Conservation (phyloP, 2,888 invertebrate genomes). For the Hypercompe scribonia region DNA sequence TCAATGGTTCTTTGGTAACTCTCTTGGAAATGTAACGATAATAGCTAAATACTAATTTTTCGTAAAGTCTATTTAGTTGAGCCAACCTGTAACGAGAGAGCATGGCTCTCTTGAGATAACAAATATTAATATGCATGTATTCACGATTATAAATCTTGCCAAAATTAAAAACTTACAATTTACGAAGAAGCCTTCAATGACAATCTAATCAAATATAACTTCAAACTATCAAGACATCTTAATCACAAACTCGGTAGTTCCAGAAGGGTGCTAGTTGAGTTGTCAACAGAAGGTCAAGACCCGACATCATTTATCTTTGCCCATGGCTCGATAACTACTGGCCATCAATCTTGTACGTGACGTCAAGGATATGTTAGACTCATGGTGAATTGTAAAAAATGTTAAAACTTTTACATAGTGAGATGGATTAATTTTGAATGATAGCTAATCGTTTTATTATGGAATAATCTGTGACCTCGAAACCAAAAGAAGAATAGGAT, state of each 20-base stretch:
- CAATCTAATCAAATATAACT: neutral
- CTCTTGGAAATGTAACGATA: no score
- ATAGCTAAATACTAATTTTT: no score
- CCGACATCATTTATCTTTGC: conserved; percentile 34
- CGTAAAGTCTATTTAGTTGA: no score
- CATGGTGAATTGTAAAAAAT: conserved; percentile 16
- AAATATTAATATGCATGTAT: no score
- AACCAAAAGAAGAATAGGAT: no score
- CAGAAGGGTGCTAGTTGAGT: conserved; percentile 29
- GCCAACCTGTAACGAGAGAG: no score
- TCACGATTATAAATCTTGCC: no score
- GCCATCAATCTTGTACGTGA: conserved; percentile 21
- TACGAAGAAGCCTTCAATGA: neutral
- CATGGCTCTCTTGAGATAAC: no score
- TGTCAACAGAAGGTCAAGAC: conserved; percentile 40
- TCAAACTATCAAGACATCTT: neutral
- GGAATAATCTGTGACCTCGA: neutral
- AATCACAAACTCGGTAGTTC: conserved; percentile 15
- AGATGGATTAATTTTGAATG: neutral
- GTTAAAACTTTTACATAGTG: neutral
- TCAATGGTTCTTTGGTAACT: no score
- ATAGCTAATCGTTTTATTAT: conserved; percentile 37
- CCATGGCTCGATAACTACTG: conserved; percentile 25
- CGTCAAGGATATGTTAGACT: conserved; percentile 16
- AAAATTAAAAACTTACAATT: neutral